Base-by-base conservation (phyloP, 64 coral and sea anemone species). In the Porites lutea region DNA sequence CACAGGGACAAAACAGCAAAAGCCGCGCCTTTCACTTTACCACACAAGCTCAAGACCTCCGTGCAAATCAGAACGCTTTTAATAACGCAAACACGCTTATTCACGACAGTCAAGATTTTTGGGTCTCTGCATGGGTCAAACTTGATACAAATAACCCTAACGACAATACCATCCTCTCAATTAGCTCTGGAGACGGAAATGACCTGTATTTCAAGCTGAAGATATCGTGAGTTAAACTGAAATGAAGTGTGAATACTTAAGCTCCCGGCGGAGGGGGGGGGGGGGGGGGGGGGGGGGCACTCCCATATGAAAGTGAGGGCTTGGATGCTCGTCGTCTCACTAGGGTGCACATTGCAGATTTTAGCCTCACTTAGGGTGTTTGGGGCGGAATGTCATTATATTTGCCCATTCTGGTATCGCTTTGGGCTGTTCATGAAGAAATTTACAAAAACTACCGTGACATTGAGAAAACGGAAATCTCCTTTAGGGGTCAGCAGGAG, bases 91-190 rank as follows among this genome's bases (percentile, higher is more conserved):
- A 72, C 11, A 90, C 78, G 22, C 64, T 96, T 6, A 89, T 93
- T 70, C 60, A 77, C 23, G 10, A 78, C 4, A 96, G 95, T 43
- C 70, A 79, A 22, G 95, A 96, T 79, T 96, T 96, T 44, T 63
- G 65, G 13, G 86, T 96, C 11, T 86, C 77, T 21, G 95, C 95
- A 12, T 96, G 76, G 59, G 57, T 52, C 2, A 96, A 96, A 54
- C 21, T 96, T 7, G 72, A 85, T 60, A 8, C 8, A 0, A 21
- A 23, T 1, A 7, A 6, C n/a, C 51, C 6, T 13, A 72, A 70
- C 11, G 15, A 13, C 61, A 93, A 96, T 54, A 20, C 95, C 0
- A 96, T 96, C 47, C 52, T 92, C 6, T 89, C 86, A 2, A 89
- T 96, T 1, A 76, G 14, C 67, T 92, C 94, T 19, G 8, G 19